Evolutionary conservation across 2,797 vertebrate species (phyloP).

Genomic region (Channa striata): DNA sequence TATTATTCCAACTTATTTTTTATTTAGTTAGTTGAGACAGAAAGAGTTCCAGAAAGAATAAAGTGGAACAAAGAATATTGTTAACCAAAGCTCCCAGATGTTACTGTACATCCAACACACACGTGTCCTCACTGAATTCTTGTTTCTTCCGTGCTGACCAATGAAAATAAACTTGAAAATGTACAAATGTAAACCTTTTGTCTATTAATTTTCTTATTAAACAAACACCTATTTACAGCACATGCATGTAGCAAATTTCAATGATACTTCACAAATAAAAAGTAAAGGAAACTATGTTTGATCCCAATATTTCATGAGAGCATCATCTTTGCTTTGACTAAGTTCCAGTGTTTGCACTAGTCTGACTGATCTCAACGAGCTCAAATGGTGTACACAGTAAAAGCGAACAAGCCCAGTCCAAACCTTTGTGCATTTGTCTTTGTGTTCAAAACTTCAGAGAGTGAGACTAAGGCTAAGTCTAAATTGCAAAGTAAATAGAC

Average conservation of each 20-base stretch:
- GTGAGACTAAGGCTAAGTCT: conserved; percentile 1
- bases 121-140: background rate
- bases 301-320: conserved; percentile 26
- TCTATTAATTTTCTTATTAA: conserved; percentile 27
- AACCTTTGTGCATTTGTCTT: background rate
- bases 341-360: conserved; percentile 63
- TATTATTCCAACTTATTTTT: background rate
- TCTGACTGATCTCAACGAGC: conserved; percentile 6
- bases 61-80: background rate
- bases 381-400: background rate
- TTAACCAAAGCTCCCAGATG: background rate
- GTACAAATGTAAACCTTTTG: conserved; percentile 12
- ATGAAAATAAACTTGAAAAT: conserved; percentile 17
- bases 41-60: background rate
- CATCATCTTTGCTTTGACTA: conserved; percentile 18
- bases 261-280: conserved; percentile 23
- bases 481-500: conserved; percentile 16
- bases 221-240: conserved; percentile 24
- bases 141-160: background rate
- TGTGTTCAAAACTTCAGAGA: conserved; percentile 23
- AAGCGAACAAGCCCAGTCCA: conserved; percentile 10
- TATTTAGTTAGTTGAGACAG: background rate
- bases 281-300: conserved; percentile 25
- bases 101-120: background rate
- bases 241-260: background rate